A percentile compares a stretch with the other conserved stretches of the same genome.
These are phyloP conservation scores for Lytechinus pictus DNA, from an alignment of 35 echinoderm and acorn worm genomes.

Conservation along the genomic window DNA sequence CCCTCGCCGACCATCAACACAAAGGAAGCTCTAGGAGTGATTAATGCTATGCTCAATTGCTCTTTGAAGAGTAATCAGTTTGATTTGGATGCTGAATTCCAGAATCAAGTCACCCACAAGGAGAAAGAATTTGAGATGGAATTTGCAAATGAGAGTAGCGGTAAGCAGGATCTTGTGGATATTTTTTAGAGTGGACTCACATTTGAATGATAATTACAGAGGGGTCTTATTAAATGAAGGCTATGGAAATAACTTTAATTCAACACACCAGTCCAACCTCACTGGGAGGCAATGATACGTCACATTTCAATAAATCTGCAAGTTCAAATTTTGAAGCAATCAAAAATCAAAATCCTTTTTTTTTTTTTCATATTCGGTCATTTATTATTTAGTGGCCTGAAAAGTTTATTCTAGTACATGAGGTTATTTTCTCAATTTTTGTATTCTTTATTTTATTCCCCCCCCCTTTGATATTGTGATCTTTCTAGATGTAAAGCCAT, in stretches of 20 bases:
- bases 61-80: slow-evolving; percentile 54
- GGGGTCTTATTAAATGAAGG: neutral
- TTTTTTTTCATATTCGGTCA: neutral
- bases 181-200: neutral
- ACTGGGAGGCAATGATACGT: neutral
- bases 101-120: neutral
- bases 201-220: neutral
- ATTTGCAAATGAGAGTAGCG: slow-evolving; percentile 55
- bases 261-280: neutral
- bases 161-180: neutral
- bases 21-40: slow-evolving; percentile 82
- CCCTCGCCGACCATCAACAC: slow-evolving; percentile 94
- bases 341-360: neutral
- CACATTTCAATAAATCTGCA: neutral
- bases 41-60: slow-evolving; percentile 81
- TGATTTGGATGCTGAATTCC: neutral
- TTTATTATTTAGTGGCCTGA: neutral
- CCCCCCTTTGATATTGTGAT: neutral
- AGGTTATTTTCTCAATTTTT: too few species aligned
- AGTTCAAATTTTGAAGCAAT: neutral
- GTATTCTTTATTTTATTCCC: neutral
- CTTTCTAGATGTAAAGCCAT: neutral
- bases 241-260: neutral
- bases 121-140: slow-evolving; percentile 60
- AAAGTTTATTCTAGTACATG: neutral